These are phyloP conservation scores for Xiphorhynchus elegans DNA, from an alignment of 2,113 vertebrate species.

Conservation along the genomic window DNA sequence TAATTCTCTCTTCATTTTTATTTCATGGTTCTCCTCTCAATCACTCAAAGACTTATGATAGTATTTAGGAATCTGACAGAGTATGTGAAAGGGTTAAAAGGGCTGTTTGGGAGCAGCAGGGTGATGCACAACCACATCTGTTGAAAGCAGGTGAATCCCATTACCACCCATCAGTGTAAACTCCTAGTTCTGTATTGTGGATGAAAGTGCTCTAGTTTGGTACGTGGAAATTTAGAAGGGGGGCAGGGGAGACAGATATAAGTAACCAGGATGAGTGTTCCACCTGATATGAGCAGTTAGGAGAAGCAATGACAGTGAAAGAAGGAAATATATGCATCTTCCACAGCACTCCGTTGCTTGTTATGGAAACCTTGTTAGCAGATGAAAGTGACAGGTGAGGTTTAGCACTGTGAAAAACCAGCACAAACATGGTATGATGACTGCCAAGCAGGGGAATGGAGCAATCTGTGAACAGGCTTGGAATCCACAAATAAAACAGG, in stretches of 20 bases:
- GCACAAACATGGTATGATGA: not conserved
- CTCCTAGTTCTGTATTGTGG: not conserved
- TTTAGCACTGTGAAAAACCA: not conserved
- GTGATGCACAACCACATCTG: not conserved
- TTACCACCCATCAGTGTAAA: not conserved
- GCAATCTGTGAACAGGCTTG: not conserved
- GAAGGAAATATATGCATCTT: not conserved
- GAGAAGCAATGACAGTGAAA: constrained; percentile 18
- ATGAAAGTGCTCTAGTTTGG: not conserved
- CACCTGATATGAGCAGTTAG: not conserved
- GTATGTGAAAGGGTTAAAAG: not conserved
- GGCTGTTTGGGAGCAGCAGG: not conserved
- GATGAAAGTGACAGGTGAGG: constrained; percentile 52
- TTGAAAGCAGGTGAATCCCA: not conserved
- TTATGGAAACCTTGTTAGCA: constrained; percentile 51
- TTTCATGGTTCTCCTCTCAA: not conserved
- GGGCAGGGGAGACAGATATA: not conserved
- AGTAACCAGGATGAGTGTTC: not conserved
- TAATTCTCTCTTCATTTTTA: not conserved
- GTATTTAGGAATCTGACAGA: not conserved
- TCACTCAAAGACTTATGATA: not conserved
- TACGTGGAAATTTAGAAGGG: not conserved
- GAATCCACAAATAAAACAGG: not conserved
- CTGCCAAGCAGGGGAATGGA: not conserved
- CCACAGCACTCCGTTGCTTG: not conserved